Base-by-base conservation (phyloP, 2,113 vertebrate species). In the Gopherus evgoodei region DNA sequence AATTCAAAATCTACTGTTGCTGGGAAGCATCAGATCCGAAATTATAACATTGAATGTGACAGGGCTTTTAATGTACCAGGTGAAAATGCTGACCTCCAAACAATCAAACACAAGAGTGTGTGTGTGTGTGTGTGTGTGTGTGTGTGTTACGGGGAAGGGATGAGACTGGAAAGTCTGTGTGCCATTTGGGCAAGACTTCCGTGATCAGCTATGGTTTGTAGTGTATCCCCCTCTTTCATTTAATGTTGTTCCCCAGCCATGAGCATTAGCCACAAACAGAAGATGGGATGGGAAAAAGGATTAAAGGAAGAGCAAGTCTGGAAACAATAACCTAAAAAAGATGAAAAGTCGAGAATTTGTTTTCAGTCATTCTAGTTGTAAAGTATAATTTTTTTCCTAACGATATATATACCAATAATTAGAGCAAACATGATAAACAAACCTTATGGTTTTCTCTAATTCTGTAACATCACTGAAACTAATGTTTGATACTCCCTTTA, bases 11-110 rank as follows among this genome's bases (percentile, higher is more conserved):
- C n/a, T 91, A 56, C 80, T 79, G 1, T 83, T 80, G 38, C 52
- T 96, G 87, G 84, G 89, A 97, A 86, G 59, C 25, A 83, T 95
- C 90, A 91, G 50, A 86, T 86, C 62, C 89, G 94, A 94, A 91
- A 93, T 90, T 88, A 89, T 65, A 96, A 31, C 56, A 42, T 21
- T 95, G 82, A 76, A 35, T 85, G 14, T 62, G 80, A 83, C 59
- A 78, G 62, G 42, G 35, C 69, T 85, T 84, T 47, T 42, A 47
- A 91, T 89, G 65, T 84, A 54, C 54, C 59, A 81, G 53, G 54
- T 88, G 84, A 69, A 47, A 91, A 88, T 62, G 83, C 9, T 89
- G 81, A 76, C 35, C 84, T 86, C 85, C 62, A 80, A 87, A 69
- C 31, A 90, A 90, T 59, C 31, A 62, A 11, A 62, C 27, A 62